Evolutionary conservation across 2,113 vertebrate genomes (phyloP), one percentile per base, ranked within the genome.

Genomic region (Seriola quinqueradiata): DNA sequence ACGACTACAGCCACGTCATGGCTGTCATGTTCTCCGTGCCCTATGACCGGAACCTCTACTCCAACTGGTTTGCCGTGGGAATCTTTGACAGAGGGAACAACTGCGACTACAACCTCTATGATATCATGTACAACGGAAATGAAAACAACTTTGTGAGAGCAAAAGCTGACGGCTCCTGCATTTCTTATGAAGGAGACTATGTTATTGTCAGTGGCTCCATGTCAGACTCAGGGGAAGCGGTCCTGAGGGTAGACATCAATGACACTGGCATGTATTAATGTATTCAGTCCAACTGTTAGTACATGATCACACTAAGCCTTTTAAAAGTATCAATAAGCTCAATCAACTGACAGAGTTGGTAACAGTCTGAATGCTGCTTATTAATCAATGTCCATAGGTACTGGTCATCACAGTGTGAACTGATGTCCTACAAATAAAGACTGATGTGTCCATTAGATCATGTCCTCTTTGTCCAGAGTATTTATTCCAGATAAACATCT

Each of bases 11-110:
- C 81, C 90, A 92, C 65, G 0, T 87, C 48, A 1, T 92, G 75
- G 91, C 91, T 0, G 67, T 90, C 79, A 93, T 93, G 92, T 93
- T 72, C 79, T 93, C 92, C 0, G 91, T 93, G 79, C 92, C 92
- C 4, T 93, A 81, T 1, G 92, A 93, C 76, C 81, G 89, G 0
- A 79, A 46, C 46, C 74, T 92, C 32, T 93, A 91, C 86, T 89
- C 83, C 70, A 93, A 82, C 88, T 93, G 91, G 89, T 87, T 86
- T 0, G 87, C 89, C 0, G 90, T 92, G 75, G 92, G 92, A 2
- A 84, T 93, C 64, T 89, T 92, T 19, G 86, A 88, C 0, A 79
- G 81, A n/a, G 83, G 82, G 13, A 82, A 5, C 34, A 1, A 82
- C n/a, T 93, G 92, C 0, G 88, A 93, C 75, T 80, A 85, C 68